Evolutionary conservation across 2,797 vertebrate species (phyloP), one percentile per base, ranked within the genome.

Genomic region (Gobio occitaniae): DNA sequence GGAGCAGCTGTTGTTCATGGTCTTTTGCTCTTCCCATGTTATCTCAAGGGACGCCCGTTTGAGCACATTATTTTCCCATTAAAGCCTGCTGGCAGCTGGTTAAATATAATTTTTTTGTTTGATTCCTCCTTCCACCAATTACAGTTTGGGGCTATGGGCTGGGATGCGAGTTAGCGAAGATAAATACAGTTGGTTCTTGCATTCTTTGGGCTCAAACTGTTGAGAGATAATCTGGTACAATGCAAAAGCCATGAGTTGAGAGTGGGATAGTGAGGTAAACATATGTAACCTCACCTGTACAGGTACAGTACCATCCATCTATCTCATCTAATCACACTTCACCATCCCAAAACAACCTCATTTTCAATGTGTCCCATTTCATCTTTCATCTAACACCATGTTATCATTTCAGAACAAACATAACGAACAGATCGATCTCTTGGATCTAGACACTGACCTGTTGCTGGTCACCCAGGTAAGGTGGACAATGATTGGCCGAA

Each of bases 381-480:
- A 89, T 89, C 76, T 68, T 79, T 85, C 90, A 91, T 87, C 88
- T 87, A 89, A 86, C 79, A 65, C 41, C 90, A 87, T 95, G 93
- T 95, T 97, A 86, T 94, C 95, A 92, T 96, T 96, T 90, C 92
- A 97, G 96, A 96, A 96, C 92, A 92, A 93, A 91, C 93, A 96
- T 95, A 96, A 95, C 90, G 92, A 94, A 89, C 93, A 85, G 80
- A 85, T 83, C 77, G 77, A 79, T 83, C 86, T 90, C 38, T 61
- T 88, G 88, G 88, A 88, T 79, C 81, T 89, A 79, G 86, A 88
- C 36, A 85, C 63, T 85, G 92, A 88, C 74, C 84, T 93, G 90
- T 90, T 61, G 3, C 54, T 66, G 83, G 80, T 90, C 90, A 90
- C 91, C 85, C 86, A 95, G 95, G 95, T 95, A 95, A 95, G 94